phyloP scores from a whole-genome alignment of 2,888 invertebrate species.

The Neoscelio sp. region DNA sequence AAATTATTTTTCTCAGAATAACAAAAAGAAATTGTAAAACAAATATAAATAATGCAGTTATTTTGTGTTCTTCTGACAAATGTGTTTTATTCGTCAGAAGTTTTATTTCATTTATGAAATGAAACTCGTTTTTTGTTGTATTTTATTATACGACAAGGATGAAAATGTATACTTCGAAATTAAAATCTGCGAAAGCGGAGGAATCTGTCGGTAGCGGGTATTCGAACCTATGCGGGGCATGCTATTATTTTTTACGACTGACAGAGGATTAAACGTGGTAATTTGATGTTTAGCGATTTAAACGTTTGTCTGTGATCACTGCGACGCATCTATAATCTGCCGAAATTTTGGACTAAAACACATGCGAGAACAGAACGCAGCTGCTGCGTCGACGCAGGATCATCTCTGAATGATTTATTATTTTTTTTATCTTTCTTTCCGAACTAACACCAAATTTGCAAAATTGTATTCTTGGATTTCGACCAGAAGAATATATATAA shows the following conservation, averaged over 20 bases:
- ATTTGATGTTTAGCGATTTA: slow-evolving; percentile 82
- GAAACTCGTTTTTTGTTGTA: background rate
- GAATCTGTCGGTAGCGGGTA: slow-evolving; percentile 9
- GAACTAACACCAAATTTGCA: slow-evolving; percentile 45
- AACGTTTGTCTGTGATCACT: slow-evolving; percentile 82
- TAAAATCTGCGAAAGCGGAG: slow-evolving; percentile 43
- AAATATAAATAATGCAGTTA: background rate
- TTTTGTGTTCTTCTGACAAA: too few species aligned
- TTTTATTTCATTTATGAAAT: slow-evolving; percentile 4
- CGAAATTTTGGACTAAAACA: slow-evolving; percentile 71
- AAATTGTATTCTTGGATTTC: slow-evolving; percentile 57
- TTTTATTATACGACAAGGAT: slow-evolving; percentile 21
- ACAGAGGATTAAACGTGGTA: slow-evolving; percentile 71
- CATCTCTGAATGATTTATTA: slow-evolving; percentile 54
- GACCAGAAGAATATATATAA: slow-evolving; percentile 34
- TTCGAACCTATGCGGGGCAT: slow-evolving; percentile 73
- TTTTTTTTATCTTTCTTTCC: slow-evolving; percentile 21
- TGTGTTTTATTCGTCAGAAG: background rate
- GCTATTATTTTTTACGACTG: slow-evolving; percentile 80
- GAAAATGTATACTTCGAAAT: slow-evolving; percentile 22
- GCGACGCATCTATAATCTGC: slow-evolving; percentile 81
- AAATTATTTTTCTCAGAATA: background rate
- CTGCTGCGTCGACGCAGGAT: slow-evolving; percentile 72
- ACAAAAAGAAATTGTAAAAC: background rate
- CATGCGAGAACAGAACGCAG: slow-evolving; percentile 79